Evolutionary conservation across 2,888 invertebrate genomes (phyloP), one percentile per base, ranked within the genome.

Genomic region (Magallana nippona): DNA sequence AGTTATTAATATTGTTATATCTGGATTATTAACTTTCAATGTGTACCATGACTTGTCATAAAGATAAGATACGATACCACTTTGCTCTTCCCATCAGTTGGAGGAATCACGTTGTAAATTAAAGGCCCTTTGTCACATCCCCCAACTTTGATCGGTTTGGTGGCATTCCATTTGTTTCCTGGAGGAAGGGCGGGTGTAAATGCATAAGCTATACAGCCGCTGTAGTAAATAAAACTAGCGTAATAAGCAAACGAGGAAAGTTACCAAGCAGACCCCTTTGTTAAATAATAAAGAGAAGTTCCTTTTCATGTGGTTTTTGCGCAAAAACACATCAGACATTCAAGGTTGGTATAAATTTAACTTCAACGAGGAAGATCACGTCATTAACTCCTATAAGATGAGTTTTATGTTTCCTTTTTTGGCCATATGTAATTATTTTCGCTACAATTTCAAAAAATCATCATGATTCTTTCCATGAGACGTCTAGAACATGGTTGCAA

Each of bases 331-430:
- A 27, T 44, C 71, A 71, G 71, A 27, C 71, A 71, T 13, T 27
- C 71, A 71, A 71, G 71, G 71, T 71, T 71, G 71, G 15, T 71
- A 32, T 71, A 71, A 71, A 27, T 71, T 71, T 15, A 71, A 71
- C 22, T 27, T 11, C 15, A 15, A 71, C 3, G 71, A 71, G 71
- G 71, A 71, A 71, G 71, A 71, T 22, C 71, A 71, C 15, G 71
- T 71, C 71, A 27, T 11, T 71, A 27, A 15, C 32, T 32, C 32
- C 71, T 27, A 2, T 27, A 71, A 15, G 15, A 22, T 1, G 32
- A 13, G 22, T 13, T 27, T 71, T 27, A 71, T 71, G 71, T 71
- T 71, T 71, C 71, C 32, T 71, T 71, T 71, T 32, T 17, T 71
- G 27, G 71, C 71, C 15, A 71, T 71, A 27, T 71, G 71, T 71